Percentiles rank a stretch among this genome's conserved stretches.
phyloP scores from a whole-genome alignment of 2,888 invertebrate genomes.

The Archips xylosteana region DNA sequence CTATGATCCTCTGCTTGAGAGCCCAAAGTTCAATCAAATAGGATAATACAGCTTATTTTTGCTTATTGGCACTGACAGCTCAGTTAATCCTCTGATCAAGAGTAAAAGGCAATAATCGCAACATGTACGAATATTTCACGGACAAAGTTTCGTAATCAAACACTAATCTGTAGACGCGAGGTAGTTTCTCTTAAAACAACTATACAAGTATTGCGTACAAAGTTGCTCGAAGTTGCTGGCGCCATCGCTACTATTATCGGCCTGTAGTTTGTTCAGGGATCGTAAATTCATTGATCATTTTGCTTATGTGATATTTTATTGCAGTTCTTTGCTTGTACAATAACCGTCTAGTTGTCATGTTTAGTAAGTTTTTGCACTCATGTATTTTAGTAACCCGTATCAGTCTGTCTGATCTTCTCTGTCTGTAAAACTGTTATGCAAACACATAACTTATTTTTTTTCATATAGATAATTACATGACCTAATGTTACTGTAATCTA shows the following conservation, averaged over 20 bases:
- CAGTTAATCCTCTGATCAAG: neutral
- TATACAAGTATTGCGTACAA: slow-evolving; percentile 27
- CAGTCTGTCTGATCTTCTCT: too few relatives aligned
- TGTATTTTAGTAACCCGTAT: too few relatives aligned
- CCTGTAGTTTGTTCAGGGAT: slow-evolving; percentile 17
- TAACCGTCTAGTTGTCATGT: neutral
- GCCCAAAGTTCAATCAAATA: too few relatives aligned
- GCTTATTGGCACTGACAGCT: neutral
- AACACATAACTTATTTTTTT: too few relatives aligned
- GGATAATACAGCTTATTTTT: too few relatives aligned
- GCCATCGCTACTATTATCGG: neutral
- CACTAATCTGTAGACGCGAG: slow-evolving; percentile 22
- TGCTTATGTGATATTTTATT: slow-evolving; percentile 7
- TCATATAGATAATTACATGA: too few relatives aligned
- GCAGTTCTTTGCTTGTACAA: neutral
- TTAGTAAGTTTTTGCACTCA: neutral
- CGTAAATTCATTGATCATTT: slow-evolving; percentile 23
- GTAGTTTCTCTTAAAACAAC: slow-evolving; percentile 25
- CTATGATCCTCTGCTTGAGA: too few relatives aligned
- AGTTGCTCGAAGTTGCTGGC: slow-evolving; percentile 12
- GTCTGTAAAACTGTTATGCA: too few relatives aligned
- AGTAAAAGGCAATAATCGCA: slow-evolving; percentile 1
- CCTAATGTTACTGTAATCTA: too few relatives aligned
- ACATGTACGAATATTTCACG: neutral
- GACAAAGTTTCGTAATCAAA: slow-evolving; percentile 29